Evolutionary conservation across 2,797 vertebrate species (phyloP).

Genomic region (Hylomyscus alleni): DNA sequence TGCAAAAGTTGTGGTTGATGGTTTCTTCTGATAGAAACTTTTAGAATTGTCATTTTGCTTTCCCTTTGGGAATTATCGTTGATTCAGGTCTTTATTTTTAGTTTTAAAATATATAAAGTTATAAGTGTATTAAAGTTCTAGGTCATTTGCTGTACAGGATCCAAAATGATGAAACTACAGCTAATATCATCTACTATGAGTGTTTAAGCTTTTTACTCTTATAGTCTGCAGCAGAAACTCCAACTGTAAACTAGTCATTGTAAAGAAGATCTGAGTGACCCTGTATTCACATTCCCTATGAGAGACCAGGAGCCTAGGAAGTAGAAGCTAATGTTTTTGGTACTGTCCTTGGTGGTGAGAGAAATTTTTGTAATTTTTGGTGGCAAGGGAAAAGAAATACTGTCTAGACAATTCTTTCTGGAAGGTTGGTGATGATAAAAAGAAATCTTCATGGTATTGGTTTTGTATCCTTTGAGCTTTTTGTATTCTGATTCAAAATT

Average conservation of each 20-base stretch:
- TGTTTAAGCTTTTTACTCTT: slow-evolving; percentile 6
- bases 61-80: slow-evolving; percentile 65
- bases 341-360: background rate
- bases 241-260: background rate
- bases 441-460: background rate
- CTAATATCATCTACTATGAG: background rate
- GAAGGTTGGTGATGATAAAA: background rate
- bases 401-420: slow-evolving; percentile 21
- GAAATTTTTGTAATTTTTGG: slow-evolving; percentile 7
- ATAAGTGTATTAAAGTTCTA: slow-evolving; percentile 15
- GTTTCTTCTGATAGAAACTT: slow-evolving; percentile 43
- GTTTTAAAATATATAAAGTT: slow-evolving; percentile 53
- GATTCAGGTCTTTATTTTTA: slow-evolving; percentile 62
- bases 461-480: slow-evolving; percentile 43
- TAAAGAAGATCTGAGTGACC: background rate
- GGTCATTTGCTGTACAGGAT: slow-evolving; percentile 10
- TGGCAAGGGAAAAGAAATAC: background rate
- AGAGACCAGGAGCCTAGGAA: background rate
- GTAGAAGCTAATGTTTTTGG: slow-evolving; percentile 51
- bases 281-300: background rate
- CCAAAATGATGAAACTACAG: slow-evolving; percentile 39
- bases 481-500: slow-evolving; percentile 17
- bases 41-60: slow-evolving; percentile 61
- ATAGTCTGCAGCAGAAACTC: background rate
- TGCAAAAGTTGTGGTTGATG: background rate